Base-by-base conservation (phyloP, 1,140 invertebrate genomes). In the Rhopalosiphum maidis region DNA sequence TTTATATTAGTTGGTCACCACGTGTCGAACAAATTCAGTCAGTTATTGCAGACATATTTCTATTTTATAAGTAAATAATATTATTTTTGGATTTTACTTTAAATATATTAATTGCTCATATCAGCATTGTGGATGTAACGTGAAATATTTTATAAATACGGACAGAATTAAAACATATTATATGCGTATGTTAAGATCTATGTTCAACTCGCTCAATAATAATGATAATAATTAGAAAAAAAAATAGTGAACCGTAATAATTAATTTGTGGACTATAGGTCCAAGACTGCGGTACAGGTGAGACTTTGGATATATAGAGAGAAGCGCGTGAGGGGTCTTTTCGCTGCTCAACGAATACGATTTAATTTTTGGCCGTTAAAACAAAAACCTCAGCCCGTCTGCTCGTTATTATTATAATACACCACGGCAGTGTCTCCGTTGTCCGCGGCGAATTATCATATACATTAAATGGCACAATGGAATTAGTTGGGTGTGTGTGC, bases 321-420 rank as follows among this genome's bases (percentile, higher is more conserved):
- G 60, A 77, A 77, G n/a, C 85, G 43, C 41, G 15, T 4, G 43
- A 77, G 15, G 60, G 60, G 60, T 86, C 25, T 46, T 86, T 43
- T 48, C 25, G 15, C 43, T 37, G 35, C 90, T 77, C 30, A 46
- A 91, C 90, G 90, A 91, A 91, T 92, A 83, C 22, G 37, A 23
- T 89, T 35, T 89, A 37, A 51, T 51, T 92, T 93, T 86, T 82
- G 48, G 82, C 91, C 91, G 91, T 93, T 85, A 54, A 93, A 93
- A 93, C 91, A 55, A 92, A 92, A 92, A 92, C 60, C 68, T n/a
- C 30, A 18, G 37, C 68, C 30, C 48, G 48, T 43, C 55, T 82
- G 2, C 46, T 92, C 91, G 85, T 92, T 92, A 92, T 82, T 77
- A 68, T n/a, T 68, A 54, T 54, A n/a, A 77, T 77, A 18, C 60